A percentile compares a stretch with the other conserved stretches of the same genome.
Evolutionary conservation across 2,113 vertebrate genomes (phyloP).

Genomic region (Caranx melampygus): DNA sequence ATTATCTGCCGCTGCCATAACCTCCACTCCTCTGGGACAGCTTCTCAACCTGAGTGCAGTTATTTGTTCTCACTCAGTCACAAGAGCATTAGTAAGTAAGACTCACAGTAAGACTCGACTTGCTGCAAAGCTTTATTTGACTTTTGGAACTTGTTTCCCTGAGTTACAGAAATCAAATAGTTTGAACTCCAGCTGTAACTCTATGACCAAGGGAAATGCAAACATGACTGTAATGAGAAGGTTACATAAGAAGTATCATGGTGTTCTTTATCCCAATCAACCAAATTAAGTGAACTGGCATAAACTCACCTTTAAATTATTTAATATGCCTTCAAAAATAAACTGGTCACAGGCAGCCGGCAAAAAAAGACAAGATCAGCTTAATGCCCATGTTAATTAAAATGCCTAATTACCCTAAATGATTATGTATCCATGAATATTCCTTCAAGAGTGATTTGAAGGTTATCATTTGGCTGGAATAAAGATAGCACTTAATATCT

Average conservation of each 20-base stretch:
- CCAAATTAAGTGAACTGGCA: neutral
- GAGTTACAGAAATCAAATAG: neutral
- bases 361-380: conserved; percentile 39
- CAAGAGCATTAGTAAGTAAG: neutral
- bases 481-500: conserved; percentile 56
- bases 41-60: neutral
- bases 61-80: neutral
- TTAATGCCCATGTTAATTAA: conserved; percentile 57
- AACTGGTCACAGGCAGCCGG: conserved; percentile 21
- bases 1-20: neutral
- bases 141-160: neutral
- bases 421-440: conserved; percentile 62
- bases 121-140: neutral
- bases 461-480: conserved; percentile 62
- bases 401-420: conserved; percentile 53
- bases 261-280: neutral
- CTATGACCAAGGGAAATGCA: neutral
- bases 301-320: conserved; percentile 14
- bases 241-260: neutral
- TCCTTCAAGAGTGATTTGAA: conserved; percentile 62
- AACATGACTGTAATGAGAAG: neutral
- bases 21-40: neutral
- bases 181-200: neutral
- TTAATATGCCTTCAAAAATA: conserved; percentile 13
- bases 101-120: neutral